Conservation (phyloP, 2,888 invertebrate genomes). For the Cotesia congregata region DNA sequence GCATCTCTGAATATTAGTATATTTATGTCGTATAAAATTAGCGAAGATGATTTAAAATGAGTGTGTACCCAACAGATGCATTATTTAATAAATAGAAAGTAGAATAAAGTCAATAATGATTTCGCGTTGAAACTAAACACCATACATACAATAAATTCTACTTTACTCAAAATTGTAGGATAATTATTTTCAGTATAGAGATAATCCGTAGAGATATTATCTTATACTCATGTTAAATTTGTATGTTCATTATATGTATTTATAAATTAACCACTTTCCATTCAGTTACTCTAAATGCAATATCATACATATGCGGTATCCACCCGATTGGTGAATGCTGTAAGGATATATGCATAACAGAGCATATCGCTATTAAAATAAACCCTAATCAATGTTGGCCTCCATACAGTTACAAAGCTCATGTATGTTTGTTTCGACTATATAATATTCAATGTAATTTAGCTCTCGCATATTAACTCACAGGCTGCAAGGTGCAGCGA, state of each 20-base stretch:
- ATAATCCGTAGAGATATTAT: neutral
- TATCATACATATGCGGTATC: neutral
- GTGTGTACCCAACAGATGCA: too few species aligned
- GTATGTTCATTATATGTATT: neutral
- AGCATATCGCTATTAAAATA: neutral
- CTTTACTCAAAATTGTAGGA: too few species aligned
- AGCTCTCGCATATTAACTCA: neutral
- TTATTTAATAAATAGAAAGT: too few species aligned
- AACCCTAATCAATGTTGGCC: neutral
- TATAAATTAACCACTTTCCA: conserved; percentile 3
- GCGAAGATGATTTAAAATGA: too few species aligned
- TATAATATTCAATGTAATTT: neutral
- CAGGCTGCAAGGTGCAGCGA: conserved; percentile 24
- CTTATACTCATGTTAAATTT: neutral
- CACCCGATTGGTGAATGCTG: neutral
- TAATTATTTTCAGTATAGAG: too few species aligned
- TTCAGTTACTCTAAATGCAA: neutral
- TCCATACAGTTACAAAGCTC: neutral
- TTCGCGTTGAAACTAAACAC: too few species aligned
- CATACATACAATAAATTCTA: too few species aligned
- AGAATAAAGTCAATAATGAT: too few species aligned
- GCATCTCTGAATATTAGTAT: too few species aligned
- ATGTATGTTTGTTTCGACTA: neutral
- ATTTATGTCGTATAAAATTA: too few species aligned
- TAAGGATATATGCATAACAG: neutral